Conservation (phyloP, 1,140 invertebrate species). For the Pogonomyrmex californicus region DNA sequence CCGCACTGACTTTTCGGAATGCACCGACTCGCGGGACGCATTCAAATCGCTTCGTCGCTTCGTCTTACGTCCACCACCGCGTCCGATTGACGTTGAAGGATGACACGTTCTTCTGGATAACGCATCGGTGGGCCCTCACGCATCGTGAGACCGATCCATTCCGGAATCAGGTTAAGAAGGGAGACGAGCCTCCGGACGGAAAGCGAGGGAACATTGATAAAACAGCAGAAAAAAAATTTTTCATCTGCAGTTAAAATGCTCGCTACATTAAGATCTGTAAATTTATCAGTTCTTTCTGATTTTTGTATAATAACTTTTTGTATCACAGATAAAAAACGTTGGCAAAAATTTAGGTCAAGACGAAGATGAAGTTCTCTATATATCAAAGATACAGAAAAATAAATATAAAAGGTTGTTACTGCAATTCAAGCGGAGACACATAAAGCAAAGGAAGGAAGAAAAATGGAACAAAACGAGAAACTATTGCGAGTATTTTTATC, state of each 20-base stretch:
- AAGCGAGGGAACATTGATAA: not conserved
- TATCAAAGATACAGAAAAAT: not conserved
- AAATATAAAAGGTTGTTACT: not conserved
- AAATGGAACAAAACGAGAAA: conserved; percentile 8
- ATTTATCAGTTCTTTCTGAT: conserved; percentile 10
- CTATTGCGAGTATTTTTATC: conserved; percentile 58
- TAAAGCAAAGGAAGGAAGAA: not conserved
- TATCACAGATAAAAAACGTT: not conserved
- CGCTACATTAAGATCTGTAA: not conserved
- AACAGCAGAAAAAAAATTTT: not conserved
- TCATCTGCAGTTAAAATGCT: not conserved
- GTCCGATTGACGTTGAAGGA: conserved; percentile 74
- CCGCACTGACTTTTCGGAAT: conserved; percentile 66
- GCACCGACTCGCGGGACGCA: conserved; percentile 61
- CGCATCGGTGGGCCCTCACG: conserved; percentile 43
- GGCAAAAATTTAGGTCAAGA: not conserved
- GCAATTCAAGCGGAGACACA: not conserved
- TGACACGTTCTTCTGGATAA: conserved; percentile 68
- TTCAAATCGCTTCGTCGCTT: conserved; percentile 77
- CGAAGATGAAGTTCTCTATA: not conserved
- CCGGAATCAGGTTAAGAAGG: conserved; percentile 76
- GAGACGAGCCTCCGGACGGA: conserved; percentile 31
- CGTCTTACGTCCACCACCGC: conserved; percentile 70
- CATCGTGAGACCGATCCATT: conserved; percentile 66
- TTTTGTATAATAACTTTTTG: not conserved